phyloP scores from a whole-genome alignment of 2,113 vertebrate species.

The Chamaea fasciata region DNA sequence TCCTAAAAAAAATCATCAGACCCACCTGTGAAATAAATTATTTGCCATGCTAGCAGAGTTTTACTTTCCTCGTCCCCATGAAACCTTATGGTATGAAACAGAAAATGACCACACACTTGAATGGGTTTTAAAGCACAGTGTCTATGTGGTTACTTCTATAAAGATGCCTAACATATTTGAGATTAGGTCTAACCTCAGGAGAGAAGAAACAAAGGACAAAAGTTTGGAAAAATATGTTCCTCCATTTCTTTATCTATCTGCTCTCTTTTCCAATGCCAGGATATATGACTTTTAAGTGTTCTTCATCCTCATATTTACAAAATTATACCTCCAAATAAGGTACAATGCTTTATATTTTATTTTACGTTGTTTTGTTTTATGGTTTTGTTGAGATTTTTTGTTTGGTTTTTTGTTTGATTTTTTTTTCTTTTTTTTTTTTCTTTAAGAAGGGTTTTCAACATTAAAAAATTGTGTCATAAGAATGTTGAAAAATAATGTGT shows the following conservation, averaged over 20 bases:
- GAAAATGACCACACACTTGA: background rate
- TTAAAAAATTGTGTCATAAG: accelerated
- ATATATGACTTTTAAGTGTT: background rate
- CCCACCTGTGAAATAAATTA: background rate
- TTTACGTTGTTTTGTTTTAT: background rate
- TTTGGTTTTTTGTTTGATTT: too few relatives aligned
- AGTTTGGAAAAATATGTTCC: background rate
- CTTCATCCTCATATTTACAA: background rate
- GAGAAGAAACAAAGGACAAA: background rate
- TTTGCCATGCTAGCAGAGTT: background rate
- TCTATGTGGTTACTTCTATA: background rate
- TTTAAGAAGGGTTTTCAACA: background rate
- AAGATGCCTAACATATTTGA: background rate
- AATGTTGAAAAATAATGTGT: background rate
- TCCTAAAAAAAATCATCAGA: background rate
- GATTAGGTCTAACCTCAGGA: background rate
- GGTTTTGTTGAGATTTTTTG: background rate
- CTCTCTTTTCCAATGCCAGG: accelerated
- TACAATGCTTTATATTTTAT: background rate
- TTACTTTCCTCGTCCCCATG: background rate
- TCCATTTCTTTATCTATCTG: background rate
- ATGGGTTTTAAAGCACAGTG: background rate
- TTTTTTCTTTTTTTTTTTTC: too few relatives aligned
- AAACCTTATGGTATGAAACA: background rate
- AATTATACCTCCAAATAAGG: background rate